Conservation (phyloP, 2,888 invertebrate species). For the Tenthredo amoena region DNA sequence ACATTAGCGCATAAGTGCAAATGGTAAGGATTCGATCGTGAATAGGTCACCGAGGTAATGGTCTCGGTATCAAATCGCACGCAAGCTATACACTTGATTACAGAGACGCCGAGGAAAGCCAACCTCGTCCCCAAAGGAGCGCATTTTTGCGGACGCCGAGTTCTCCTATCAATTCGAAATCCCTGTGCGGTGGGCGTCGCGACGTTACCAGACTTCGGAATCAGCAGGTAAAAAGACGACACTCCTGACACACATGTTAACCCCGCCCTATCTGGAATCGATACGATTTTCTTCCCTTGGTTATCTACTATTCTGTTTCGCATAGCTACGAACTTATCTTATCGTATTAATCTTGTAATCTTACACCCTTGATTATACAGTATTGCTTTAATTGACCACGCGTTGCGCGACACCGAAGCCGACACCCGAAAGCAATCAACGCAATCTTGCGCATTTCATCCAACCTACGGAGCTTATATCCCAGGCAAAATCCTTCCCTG, state of each 20-base stretch:
- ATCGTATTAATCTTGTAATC: neutral
- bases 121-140: conserved; percentile 7
- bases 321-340: neutral
- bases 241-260: conserved; percentile 49
- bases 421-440: conserved; percentile 18
- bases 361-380: neutral
- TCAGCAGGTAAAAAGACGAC: conserved; percentile 41
- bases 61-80: neutral
- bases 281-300: conserved; percentile 7
- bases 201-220: conserved; percentile 30
- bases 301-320: conserved; percentile 7
- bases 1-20: neutral
- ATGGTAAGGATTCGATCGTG: too few species aligned
- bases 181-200: conserved; percentile 39
- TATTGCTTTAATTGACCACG: neutral
- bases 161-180: conserved; percentile 48
- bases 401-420: neutral
- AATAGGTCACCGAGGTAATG: conserved; percentile 5
- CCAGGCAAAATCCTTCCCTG: neutral
- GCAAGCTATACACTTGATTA: conserved; percentile 29
- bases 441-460: conserved; percentile 1
- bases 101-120: neutral
- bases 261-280: conserved; percentile 3
- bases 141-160: conserved; percentile 31
- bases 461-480: conserved; percentile 9